Conservation (phyloP, 2,888 invertebrate species). For the Petrophora chlorosata region DNA sequence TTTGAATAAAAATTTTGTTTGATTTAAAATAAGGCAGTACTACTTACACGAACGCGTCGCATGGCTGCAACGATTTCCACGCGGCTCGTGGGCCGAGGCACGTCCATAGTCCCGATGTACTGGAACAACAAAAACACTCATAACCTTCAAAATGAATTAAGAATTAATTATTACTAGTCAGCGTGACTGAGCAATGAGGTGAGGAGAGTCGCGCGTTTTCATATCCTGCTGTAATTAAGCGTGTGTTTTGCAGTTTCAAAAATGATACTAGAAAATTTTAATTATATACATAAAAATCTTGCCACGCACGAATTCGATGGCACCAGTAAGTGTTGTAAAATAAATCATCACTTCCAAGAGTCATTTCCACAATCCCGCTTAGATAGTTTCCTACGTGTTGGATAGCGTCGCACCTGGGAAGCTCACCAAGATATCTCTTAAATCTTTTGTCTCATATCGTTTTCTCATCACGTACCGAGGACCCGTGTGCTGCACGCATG, state of each 20-base stretch:
- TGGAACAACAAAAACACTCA: conserved; percentile 83
- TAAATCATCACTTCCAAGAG: conserved; percentile 3
- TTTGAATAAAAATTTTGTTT: no score
- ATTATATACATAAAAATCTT: background rate
- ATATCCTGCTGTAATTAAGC: no score
- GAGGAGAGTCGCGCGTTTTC: no score
- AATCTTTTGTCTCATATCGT: conserved; percentile 40
- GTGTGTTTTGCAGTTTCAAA: no score
- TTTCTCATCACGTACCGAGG: conserved; percentile 43
- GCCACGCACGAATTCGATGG: background rate
- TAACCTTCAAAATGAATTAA: no score
- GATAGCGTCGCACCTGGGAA: conserved; percentile 30
- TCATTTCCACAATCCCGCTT: conserved; percentile 9
- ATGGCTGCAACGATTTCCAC: conserved; percentile 99
- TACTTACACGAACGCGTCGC: conserved; percentile 96
- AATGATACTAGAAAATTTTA: no score
- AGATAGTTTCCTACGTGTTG: conserved; percentile 13
- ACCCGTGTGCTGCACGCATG: conserved; percentile 40
- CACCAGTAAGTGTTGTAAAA: background rate
- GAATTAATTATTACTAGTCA: no score
- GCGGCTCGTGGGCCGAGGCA: conserved; percentile 97
- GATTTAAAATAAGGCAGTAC: no score
- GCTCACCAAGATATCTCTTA: conserved; percentile 30
- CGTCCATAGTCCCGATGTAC: conserved; percentile 99
- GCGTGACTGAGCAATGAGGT: no score